Evolutionary conservation across 2,888 invertebrate genomes (phyloP), one percentile per base, ranked within the genome.

Genomic region (Sussaba pulchella): DNA sequence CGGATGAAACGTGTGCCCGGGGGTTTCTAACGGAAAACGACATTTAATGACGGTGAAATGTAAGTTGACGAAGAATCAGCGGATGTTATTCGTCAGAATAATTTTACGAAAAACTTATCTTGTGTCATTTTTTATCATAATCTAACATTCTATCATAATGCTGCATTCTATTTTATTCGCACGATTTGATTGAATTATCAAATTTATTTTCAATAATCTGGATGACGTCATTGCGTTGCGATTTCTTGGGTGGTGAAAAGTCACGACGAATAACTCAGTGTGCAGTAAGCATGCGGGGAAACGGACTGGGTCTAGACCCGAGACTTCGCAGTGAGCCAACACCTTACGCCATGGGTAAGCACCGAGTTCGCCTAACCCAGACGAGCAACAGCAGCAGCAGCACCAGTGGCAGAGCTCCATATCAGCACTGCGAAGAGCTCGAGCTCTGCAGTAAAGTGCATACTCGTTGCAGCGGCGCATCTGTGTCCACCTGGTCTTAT

Each of bases 381-480:
- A 17, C 24, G 19, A 61, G 24, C 5, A 57, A 14, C 17, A 43
- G 43, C 43, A 41, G 41, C 43, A 14, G 45, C 17, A 14, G 61
- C 47, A 43, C n/a, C 6, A 31, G 31, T 54, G 43, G 54, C 19
- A n/a, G 45, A 57, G 36, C 59, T 39, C 50, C 17, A 70, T 76
- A 78, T 74, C 77, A 81, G 78, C 74, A 74, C 63, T 74, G 70
- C 69, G 73, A 74, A 71, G 74, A 81, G 81, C 74, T 52, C 54
- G 77, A 74, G 81, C 74, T 77, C 77, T 81, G 81, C 81, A 81
- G 74, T 78, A 81, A 81, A 81, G 81, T 78, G 81, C 81, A 81
- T 81, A 78, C 78, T 78, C 78, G 81, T 59, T 81, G 78, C 74
- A 74, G 61, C 77, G 78, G 73, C 74, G 70, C 81, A 81, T 81